These are phyloP conservation scores for Galerucella calmariensis DNA, from an alignment of 2,888 invertebrate species.

Conservation along the genomic window DNA sequence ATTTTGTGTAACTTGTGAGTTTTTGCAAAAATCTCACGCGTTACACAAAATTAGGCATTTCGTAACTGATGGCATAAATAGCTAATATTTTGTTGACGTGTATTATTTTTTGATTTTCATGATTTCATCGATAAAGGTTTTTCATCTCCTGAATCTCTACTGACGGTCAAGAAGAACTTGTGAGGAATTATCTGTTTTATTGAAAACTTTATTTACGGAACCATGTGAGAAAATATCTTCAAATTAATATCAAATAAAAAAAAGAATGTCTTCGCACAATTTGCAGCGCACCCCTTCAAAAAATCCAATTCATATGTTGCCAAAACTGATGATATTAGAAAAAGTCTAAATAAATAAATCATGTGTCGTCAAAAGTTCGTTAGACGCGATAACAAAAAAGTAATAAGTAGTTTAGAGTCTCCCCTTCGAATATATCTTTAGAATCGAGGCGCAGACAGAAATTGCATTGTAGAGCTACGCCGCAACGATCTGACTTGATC, in stretches of 20 bases:
- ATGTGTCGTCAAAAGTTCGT: conserved; percentile 52
- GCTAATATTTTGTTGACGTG: too few species aligned
- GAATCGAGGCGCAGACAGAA: conserved; percentile 45
- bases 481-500: conserved; percentile 62
- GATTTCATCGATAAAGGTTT: too few species aligned
- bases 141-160: too few species aligned
- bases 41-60: too few species aligned
- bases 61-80: too few species aligned
- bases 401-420: conserved; percentile 57
- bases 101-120: too few species aligned
- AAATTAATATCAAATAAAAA: not conserved
- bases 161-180: too few species aligned
- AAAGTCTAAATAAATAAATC: conserved; percentile 15
- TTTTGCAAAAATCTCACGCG: too few species aligned
- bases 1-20: too few species aligned
- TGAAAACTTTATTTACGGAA: not conserved
- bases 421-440: conserved; percentile 51
- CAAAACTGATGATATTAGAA: conserved; percentile 21
- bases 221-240: not conserved
- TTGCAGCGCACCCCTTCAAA: not conserved
- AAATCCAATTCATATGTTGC: conserved; percentile 5
- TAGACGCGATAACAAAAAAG: conserved; percentile 48
- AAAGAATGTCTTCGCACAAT: not conserved
- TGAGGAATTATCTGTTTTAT: too few species aligned
- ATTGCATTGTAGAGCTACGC: conserved; percentile 51